phyloP scores from a whole-genome alignment of 2,113 vertebrate species.

The Vulpes ferrilata region DNA sequence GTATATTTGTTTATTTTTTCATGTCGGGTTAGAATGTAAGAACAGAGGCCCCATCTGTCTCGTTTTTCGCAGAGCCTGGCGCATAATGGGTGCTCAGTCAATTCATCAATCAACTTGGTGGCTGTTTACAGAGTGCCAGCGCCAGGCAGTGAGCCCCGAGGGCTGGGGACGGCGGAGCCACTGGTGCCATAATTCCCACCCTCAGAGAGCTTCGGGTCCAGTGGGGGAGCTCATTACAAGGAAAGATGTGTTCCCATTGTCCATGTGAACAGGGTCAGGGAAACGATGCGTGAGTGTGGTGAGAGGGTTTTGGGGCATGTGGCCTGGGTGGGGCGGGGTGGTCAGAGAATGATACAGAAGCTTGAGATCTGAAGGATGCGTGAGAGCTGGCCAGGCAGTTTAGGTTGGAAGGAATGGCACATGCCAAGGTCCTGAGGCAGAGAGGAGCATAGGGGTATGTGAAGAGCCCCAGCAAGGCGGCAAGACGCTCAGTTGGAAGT shows the following conservation, averaged over 20 bases:
- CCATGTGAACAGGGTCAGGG: not conserved
- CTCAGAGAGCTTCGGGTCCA: not conserved
- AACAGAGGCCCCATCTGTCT: not conserved
- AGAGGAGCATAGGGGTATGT: not conserved
- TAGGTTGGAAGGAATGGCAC: rapidly evolving
- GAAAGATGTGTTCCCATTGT: not conserved
- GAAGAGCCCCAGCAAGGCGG: not conserved
- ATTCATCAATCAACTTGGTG: rapidly evolving
- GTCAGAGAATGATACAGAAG: not conserved
- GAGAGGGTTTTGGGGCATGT: no score
- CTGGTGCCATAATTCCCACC: not conserved
- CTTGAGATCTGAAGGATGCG: not conserved
- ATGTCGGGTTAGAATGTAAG: not conserved
- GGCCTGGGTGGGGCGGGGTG: not conserved
- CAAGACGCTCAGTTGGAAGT: not conserved
- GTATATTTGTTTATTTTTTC: not conserved
- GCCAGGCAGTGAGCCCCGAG: not conserved
- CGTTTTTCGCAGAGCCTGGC: not conserved
- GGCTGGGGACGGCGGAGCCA: not conserved
- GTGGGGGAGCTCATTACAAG: not conserved
- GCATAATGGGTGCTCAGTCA: not conserved
- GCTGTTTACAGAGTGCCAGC: not conserved
- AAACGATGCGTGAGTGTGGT: not conserved
- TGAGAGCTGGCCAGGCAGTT: not conserved
- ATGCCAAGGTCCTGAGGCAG: not conserved